Base-by-base conservation (phyloP, 2,888 invertebrate genomes). In the Chromoteleia sp. region DNA sequence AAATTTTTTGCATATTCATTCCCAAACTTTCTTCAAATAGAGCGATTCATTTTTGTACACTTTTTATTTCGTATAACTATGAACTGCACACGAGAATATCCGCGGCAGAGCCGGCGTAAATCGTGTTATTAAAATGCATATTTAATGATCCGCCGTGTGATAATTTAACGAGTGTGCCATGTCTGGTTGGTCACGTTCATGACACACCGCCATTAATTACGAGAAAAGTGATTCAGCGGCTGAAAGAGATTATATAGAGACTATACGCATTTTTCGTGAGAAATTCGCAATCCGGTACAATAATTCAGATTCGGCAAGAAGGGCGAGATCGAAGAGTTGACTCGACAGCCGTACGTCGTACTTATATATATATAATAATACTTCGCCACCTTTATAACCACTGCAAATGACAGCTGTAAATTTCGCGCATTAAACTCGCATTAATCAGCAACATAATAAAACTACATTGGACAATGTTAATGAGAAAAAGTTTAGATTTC, bases 121-220 rank as follows among this genome's bases (percentile, higher is more conserved):
- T 50, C 30, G 29, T 33, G 61, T 73, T 63, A 63, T 63, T 52
- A 73, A 61, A 63, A 25, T 63, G 63, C 54, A 63, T 63, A 73
- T 41, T 63, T 54, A 73, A 73, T 63, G 63, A 63, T 61, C 61
- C 43, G 30, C 33, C 82, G 82, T 68, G 73, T 54, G 83, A 85
- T 87, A 86, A 86, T 86, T 86, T 86, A 85, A 86, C 84, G 82
- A 85, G 75, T 75, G 59, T 29, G 43, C 41, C 70, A 50, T 33
- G 30, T 65, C 70, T 68, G 81, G 81, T 83, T 82, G 83, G 74
- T 84, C 83, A 82, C 85, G 84, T 86, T 85, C 86, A 84, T 84
- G 83, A 83, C 80, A 79, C 81, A 65, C 68, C 56, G 77, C 83
- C 84, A 87, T 87, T 85, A 87, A 88, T 88, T 87, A 86, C 84